Conservation (phyloP, 1,140 invertebrate genomes). For the Laodelphax striatellus region DNA sequence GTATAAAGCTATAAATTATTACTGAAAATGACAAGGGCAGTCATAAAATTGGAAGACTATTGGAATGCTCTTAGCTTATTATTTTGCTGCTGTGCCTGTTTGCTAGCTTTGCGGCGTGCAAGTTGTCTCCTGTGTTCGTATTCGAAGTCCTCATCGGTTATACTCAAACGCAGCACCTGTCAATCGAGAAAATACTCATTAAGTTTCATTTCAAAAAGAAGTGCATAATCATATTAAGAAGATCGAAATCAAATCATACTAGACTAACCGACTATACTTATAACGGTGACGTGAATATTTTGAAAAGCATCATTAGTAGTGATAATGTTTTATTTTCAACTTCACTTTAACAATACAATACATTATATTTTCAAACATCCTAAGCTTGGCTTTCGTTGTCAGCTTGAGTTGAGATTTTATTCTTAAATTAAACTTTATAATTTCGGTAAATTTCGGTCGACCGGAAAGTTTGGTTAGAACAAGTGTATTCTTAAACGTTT, state of each 20-base stretch:
- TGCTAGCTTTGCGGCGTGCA: neutral
- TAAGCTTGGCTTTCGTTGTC: too few relatives aligned
- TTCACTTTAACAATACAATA: neutral
- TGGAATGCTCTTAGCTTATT: too few relatives aligned
- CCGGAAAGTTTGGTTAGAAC: too few relatives aligned
- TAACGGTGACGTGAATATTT: neutral
- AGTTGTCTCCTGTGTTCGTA: slow-evolving; percentile 63
- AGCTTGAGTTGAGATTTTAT: too few relatives aligned
- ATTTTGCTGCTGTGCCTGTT: neutral
- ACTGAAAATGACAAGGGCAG: too few relatives aligned
- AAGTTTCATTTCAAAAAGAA: neutral
- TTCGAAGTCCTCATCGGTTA: slow-evolving; percentile 74
- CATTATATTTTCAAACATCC: too few relatives aligned
- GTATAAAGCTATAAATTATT: too few relatives aligned
- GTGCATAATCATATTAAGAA: neutral
- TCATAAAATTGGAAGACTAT: too few relatives aligned
- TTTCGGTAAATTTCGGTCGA: too few relatives aligned
- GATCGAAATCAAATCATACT: neutral
- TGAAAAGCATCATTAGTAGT: slow-evolving; percentile 1
- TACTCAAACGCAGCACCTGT: slow-evolving; percentile 46
- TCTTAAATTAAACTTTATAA: too few relatives aligned
- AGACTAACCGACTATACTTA: neutral
- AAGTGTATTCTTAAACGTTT: too few relatives aligned
- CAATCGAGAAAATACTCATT: slow-evolving; percentile 24
- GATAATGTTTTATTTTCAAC: too few relatives aligned